Conservation (phyloP, 2,888 invertebrate species). For the Epinotia ramella region DNA sequence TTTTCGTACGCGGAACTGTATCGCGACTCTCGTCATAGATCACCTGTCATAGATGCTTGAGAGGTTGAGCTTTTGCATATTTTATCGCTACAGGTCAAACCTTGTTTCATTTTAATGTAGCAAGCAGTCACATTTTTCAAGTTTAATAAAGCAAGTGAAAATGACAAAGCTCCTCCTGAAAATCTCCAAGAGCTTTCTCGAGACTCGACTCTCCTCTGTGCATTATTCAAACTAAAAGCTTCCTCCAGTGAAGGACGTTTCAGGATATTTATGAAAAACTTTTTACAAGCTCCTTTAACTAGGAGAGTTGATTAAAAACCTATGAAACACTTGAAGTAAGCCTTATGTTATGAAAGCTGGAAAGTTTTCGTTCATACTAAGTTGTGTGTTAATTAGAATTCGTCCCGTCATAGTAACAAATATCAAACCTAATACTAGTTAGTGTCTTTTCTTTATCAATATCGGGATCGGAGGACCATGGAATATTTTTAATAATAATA, state of each 20-base stretch:
- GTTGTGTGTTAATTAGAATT: no score
- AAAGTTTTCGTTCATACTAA: no score
- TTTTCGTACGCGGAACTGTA: no score
- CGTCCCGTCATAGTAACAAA: no score
- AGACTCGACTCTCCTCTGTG: neutral
- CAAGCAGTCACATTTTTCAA: neutral
- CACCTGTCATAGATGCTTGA: no score
- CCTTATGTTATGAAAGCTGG: neutral
- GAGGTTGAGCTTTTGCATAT: no score
- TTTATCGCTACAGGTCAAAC: neutral
- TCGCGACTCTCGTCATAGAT: no score
- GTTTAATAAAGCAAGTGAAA: slow-evolving; percentile 12
- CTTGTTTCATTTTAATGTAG: neutral
- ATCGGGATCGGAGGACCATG: no score
- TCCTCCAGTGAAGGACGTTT: neutral
- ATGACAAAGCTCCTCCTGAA: slow-evolving; percentile 18
- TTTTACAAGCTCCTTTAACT: slow-evolving; percentile 3
- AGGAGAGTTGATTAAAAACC: slow-evolving; percentile 3
- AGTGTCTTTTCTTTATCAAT: no score
- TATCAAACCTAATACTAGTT: no score
- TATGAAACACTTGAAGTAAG: slow-evolving; percentile 12
- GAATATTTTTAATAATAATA: no score
- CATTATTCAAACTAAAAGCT: slow-evolving; percentile 16
- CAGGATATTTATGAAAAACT: slow-evolving; percentile 14
- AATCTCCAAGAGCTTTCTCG: neutral